A percentile compares a stretch with the other conserved stretches of the same genome.
These are phyloP conservation scores for Enteromius fasciolatus DNA, from an alignment of 2,797 vertebrate genomes.

Conservation along the genomic window DNA sequence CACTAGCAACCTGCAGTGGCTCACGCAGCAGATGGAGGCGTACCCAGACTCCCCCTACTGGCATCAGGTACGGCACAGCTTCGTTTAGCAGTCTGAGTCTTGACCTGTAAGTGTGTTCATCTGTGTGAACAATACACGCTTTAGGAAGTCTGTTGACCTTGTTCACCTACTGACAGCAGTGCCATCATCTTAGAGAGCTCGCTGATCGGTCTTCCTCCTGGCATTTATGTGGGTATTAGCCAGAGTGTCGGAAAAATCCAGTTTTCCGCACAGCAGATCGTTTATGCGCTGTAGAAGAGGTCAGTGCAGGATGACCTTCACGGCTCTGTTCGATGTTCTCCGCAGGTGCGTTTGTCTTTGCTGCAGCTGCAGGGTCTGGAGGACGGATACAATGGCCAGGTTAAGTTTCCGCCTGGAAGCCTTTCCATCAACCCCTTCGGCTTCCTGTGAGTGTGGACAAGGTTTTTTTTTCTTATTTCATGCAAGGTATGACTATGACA, in stretches of 20 bases:
- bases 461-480: neutral
- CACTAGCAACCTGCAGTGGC: conserved; percentile 85
- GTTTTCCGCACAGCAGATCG: too few relatives aligned
- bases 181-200: neutral
- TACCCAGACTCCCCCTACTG: conserved; percentile 79
- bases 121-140: neutral
- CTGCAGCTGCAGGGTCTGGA: conserved; percentile 94
- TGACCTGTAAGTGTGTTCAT: neutral
- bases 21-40: conserved; percentile 80
- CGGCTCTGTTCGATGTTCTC: neutral
- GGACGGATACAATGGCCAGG: conserved; percentile 83
- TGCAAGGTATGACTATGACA: neutral
- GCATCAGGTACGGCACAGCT: conserved; percentile 85
- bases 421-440: conserved; percentile 87
- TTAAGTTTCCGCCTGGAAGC: conserved; percentile 77
- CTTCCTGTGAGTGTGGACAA: conserved; percentile 83
- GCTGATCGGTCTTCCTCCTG: neutral
- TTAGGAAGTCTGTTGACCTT: neutral
- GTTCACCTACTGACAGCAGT: neutral
- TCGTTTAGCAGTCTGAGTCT: neutral
- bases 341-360: conserved; percentile 85
- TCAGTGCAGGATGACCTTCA: too few relatives aligned
- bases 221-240: neutral
- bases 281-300: too few relatives aligned
- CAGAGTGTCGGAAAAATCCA: too few relatives aligned